These are phyloP conservation scores for Metallyticus violacea DNA, from an alignment of 2,888 invertebrate species.

Conservation along the genomic window DNA sequence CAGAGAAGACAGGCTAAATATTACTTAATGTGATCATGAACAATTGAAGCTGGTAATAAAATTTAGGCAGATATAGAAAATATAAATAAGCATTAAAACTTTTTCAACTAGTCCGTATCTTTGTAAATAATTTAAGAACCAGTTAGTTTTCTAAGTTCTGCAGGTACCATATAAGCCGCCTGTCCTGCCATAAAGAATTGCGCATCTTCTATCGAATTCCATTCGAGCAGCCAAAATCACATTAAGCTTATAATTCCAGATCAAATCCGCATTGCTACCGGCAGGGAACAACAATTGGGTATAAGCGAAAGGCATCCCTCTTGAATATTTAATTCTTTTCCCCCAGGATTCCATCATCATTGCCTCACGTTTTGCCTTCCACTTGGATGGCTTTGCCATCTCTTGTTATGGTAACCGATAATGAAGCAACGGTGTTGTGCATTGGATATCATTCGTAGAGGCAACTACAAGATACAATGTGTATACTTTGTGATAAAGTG, in stretches of 20 bases:
- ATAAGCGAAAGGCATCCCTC: not conserved
- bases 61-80: too few relatives aligned
- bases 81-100: too few relatives aligned
- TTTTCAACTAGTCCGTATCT: not conserved
- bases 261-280: not conserved
- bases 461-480: too few relatives aligned
- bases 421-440: too few relatives aligned
- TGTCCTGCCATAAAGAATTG: not conserved
- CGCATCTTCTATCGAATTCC: not conserved
- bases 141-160: not conserved
- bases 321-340: not conserved
- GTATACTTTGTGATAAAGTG: too few relatives aligned
- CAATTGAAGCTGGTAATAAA: too few relatives aligned
- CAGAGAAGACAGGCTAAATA: too few relatives aligned
- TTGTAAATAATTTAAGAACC: not conserved
- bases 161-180: not conserved
- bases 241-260: not conserved
- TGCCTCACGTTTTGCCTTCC: not conserved
- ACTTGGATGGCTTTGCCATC: not conserved
- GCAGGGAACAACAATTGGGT: not conserved
- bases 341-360: not conserved
- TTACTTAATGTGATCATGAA: too few relatives aligned
- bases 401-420: not conserved
- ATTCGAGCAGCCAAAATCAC: not conserved
- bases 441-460: too few relatives aligned